Percentiles rank a stretch among this genome's conserved stretches.
Evolutionary conservation across 2,797 vertebrate species (phyloP).

Genomic region (Melanotaenia trifasciata): DNA sequence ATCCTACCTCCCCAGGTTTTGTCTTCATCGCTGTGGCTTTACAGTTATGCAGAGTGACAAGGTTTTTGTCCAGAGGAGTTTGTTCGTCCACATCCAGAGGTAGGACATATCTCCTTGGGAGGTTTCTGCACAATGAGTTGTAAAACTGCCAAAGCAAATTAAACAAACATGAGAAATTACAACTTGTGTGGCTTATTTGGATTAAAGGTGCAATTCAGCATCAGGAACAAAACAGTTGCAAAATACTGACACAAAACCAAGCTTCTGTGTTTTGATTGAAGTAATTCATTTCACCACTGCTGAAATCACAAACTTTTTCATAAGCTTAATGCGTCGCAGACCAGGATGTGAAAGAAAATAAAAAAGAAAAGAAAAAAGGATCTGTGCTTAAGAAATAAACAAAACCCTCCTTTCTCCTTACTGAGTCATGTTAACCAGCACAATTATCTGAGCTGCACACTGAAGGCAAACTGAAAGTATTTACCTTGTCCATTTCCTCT

Average conservation of each 20-base stretch:
- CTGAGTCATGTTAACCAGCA: slow-evolving; percentile 16
- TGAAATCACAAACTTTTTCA: slow-evolving; percentile 28
- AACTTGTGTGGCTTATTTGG: slow-evolving; percentile 18
- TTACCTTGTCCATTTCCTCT: slow-evolving; percentile 81
- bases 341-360: neutral
- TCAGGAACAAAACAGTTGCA: slow-evolving; percentile 10
- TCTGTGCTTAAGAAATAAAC: slow-evolving; percentile 1
- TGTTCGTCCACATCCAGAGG: slow-evolving; percentile 83
- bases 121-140: slow-evolving; percentile 80
- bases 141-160: slow-evolving; percentile 82
- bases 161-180: slow-evolving; percentile 18
- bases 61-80: slow-evolving; percentile 82
- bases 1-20: slow-evolving; percentile 82
- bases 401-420: neutral
- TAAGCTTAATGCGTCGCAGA: slow-evolving; percentile 15
- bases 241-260: slow-evolving; percentile 14
- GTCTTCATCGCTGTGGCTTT: slow-evolving; percentile 86
- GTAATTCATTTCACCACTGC: neutral
- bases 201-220: slow-evolving; percentile 23
- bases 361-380: neutral
- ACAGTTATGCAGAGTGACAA: slow-evolving; percentile 81
- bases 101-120: slow-evolving; percentile 91
- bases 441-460: slow-evolving; percentile 7
- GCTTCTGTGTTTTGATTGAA: slow-evolving; percentile 32
- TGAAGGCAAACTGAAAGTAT: slow-evolving; percentile 5